Base-by-base conservation (phyloP, 2,113 vertebrate species). In the Turnix velox region DNA sequence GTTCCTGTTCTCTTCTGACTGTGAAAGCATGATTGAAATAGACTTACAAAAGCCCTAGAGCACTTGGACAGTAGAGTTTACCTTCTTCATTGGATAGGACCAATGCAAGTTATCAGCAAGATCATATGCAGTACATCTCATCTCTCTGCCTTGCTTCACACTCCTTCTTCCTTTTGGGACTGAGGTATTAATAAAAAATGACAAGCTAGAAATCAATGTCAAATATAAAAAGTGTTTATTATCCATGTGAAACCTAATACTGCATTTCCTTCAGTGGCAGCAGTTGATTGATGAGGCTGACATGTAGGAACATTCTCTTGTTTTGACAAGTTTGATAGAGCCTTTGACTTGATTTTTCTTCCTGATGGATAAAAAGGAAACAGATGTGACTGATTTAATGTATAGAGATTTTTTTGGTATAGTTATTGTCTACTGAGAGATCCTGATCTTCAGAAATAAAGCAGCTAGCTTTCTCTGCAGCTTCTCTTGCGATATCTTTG, bases 281-380 rank as follows among this genome's bases (percentile, higher is more conserved):
- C 51, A 25, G 49, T 48, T 88, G 96, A 95, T 73, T 82, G 95
- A 95, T 88, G 88, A 84, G 59, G 45, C 55, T 79, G 76, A 87
- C 68, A 33, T 20, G 14, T 23, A 66, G 42, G 42, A 87, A 81
- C 63, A 20, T 43, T 52, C 35, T 77, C 76, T 69, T 73, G 58
- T 82, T 92, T 87, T 91, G 95, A 93, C 65, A 92, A 83, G 76
- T 92, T 82, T 78, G 93, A 92, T 73, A 54, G 55, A 94, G 49
- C 71, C 81, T 92, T 95, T 93, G 87, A 88, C 84, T 95, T 86
- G 55, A 14, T 74, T 84, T 92, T 69, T 83, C 52, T 54, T 37
- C 24, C 16, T 75, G 52, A 42, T 79, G 66, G 39, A 81, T 92
- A 73, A 72, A 76, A 90, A 45, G 23, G 68, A 75, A 75, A n/a